Percentiles rank a stretch among this genome's conserved stretches.
Conservation (phyloP, 2,888 invertebrate species). For the Rhingia rostrata region DNA sequence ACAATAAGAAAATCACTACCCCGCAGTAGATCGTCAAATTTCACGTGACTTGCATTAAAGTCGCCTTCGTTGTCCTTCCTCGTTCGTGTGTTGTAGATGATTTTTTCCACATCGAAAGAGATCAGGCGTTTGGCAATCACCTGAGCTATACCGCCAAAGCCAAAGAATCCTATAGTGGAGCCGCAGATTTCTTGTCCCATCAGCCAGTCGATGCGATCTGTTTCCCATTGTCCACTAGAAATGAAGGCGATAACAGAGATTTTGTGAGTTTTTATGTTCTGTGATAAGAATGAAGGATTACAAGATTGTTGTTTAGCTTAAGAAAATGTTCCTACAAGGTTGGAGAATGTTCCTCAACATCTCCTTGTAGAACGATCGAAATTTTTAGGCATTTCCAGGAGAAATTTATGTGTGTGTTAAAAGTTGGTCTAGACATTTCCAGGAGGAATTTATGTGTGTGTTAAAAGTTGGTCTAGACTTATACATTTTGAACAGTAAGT, state of each 20-base stretch:
- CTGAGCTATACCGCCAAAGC: constrained; percentile 92
- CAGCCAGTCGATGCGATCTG: constrained; percentile 88
- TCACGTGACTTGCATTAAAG: constrained; percentile 87
- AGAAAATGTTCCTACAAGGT: too few species aligned
- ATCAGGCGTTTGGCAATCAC: constrained; percentile 90
- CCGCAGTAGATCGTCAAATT: constrained; percentile 88
- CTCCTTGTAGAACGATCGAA: too few species aligned
- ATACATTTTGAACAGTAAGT: too few species aligned
- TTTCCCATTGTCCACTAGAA: constrained; percentile 86
- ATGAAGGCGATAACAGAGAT: background rate
- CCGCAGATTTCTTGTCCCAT: constrained; percentile 90
- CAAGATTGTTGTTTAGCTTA: too few species aligned
- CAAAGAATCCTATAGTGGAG: constrained; percentile 93
- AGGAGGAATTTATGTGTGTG: too few species aligned
- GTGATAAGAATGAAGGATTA: too few species aligned
- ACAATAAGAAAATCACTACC: constrained; percentile 94
- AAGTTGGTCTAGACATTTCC: too few species aligned
- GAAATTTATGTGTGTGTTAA: too few species aligned
- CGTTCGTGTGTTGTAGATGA: constrained; percentile 90
- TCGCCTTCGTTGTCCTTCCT: constrained; percentile 86
- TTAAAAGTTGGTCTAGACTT: too few species aligned
- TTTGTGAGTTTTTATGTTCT: too few species aligned
- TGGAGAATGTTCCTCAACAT: too few species aligned
- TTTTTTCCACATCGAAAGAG: constrained; percentile 88
- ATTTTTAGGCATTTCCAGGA: too few species aligned